phyloP scores from a whole-genome alignment of 2,113 vertebrate genomes.

The Dicrurus megarhynchus region DNA sequence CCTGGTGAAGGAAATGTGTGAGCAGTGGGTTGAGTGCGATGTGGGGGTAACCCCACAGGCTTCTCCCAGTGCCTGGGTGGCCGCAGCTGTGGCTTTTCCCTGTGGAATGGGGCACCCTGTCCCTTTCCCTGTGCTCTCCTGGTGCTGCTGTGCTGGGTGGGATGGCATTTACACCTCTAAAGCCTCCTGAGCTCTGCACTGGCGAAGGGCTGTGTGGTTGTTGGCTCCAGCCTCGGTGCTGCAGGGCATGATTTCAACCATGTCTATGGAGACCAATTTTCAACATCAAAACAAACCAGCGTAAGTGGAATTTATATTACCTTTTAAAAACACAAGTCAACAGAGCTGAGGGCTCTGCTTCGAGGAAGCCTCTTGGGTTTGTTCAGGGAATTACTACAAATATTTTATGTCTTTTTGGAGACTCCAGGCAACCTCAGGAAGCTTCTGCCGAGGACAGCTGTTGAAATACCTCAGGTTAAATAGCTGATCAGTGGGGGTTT shows the following conservation, averaged over 20 bases:
- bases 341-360: constrained; percentile 66
- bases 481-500: background rate
- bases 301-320: constrained; percentile 74
- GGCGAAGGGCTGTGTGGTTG: constrained; percentile 67
- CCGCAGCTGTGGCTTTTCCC: background rate
- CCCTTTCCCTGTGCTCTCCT: background rate
- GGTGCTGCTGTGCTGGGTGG: background rate
- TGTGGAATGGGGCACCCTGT: background rate
- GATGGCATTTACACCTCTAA: constrained; percentile 62
- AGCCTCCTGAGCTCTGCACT: constrained; percentile 61
- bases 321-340: constrained; percentile 73
- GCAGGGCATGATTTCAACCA: constrained; percentile 75
- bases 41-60: background rate
- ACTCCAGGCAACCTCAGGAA: constrained; percentile 15
- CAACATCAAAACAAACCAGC: constrained; percentile 78
- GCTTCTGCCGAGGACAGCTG: background rate
- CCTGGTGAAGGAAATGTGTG: background rate
- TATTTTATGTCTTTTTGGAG: constrained; percentile 40
- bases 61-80: background rate
- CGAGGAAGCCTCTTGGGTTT: constrained; percentile 47
- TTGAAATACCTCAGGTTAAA: background rate
- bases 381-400: constrained; percentile 38
- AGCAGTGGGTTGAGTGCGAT: background rate
- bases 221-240: constrained; percentile 54
- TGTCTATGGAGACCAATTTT: constrained; percentile 79